phyloP scores from a whole-genome alignment of 2,797 vertebrate species.

The Ambastaia sidthimunki region DNA sequence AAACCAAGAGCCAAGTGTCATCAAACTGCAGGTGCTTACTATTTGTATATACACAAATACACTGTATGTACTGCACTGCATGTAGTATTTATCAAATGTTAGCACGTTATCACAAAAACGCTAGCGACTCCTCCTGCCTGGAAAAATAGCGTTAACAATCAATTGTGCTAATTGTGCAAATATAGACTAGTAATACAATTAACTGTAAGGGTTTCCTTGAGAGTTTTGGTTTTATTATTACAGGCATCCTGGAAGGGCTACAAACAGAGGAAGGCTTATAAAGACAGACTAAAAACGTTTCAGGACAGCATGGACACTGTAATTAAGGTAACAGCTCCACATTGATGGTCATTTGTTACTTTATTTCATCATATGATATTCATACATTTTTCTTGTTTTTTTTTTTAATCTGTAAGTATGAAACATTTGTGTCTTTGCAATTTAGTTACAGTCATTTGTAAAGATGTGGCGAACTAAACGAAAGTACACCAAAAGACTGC shows the following conservation, averaged over 20 bases:
- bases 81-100: not conserved
- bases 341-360: not conserved
- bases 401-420: not conserved
- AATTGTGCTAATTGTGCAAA: not conserved
- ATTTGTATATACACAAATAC: not conserved
- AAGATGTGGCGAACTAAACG: conserved; percentile 88
- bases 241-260: conserved; percentile 93
- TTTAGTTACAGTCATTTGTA: conserved; percentile 91
- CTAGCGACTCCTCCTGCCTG: not conserved
- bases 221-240: conserved; percentile 52
- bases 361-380: not conserved
- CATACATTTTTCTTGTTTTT: not conserved
- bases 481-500: conserved; percentile 82
- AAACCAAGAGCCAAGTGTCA: conserved; percentile 82
- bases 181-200: too few species aligned
- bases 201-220: not conserved
- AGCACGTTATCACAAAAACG: not conserved
- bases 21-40: conserved; percentile 90
- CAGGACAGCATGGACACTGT: conserved; percentile 78
- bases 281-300: conserved; percentile 79
- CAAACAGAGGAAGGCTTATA: conserved; percentile 87
- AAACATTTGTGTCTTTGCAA: not conserved
- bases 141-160: not conserved
- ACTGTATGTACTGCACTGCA: not conserved
- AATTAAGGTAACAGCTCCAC: conserved; percentile 82